A percentile compares a stretch with the other conserved stretches of the same genome.
These are phyloP conservation scores for Leptinotarsa peninsularis DNA, from an alignment of 2,888 invertebrate genomes.

Conservation along the genomic window DNA sequence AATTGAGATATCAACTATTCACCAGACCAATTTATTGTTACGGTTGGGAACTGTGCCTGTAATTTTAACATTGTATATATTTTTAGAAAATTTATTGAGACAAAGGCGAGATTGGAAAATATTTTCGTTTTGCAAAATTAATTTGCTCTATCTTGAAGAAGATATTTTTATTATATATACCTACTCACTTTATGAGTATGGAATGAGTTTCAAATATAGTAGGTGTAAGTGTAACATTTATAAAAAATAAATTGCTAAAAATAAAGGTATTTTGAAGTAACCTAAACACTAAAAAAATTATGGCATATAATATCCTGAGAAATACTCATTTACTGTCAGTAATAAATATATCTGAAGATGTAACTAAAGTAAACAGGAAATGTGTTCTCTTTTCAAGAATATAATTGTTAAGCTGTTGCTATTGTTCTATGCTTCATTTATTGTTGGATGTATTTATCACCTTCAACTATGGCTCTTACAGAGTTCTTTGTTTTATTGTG, in stretches of 20 bases:
- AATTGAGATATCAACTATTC: neutral
- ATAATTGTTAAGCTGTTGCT: neutral
- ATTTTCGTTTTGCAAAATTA: neutral
- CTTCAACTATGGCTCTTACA: neutral
- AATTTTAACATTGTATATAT: neutral
- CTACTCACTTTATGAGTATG: neutral
- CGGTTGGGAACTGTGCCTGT: neutral
- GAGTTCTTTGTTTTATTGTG: neutral
- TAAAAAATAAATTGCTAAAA: no score
- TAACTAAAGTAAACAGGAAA: neutral
- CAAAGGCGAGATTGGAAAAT: neutral
- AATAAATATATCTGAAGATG: neutral
- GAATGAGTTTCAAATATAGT: neutral
- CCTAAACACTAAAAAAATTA: no score
- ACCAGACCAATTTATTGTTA: neutral
- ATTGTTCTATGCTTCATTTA: neutral
- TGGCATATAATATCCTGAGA: no score
- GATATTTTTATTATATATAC: conserved; percentile 5
- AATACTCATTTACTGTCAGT: no score
- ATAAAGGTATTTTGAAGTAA: no score
- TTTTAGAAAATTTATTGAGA: conserved; percentile 2
- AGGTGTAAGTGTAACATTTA: neutral
- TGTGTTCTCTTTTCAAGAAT: neutral
- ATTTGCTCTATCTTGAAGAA: neutral
- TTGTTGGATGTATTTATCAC: neutral